phyloP scores from a whole-genome alignment of 2,888 invertebrate genomes.

The Drosophila seclusa region DNA sequence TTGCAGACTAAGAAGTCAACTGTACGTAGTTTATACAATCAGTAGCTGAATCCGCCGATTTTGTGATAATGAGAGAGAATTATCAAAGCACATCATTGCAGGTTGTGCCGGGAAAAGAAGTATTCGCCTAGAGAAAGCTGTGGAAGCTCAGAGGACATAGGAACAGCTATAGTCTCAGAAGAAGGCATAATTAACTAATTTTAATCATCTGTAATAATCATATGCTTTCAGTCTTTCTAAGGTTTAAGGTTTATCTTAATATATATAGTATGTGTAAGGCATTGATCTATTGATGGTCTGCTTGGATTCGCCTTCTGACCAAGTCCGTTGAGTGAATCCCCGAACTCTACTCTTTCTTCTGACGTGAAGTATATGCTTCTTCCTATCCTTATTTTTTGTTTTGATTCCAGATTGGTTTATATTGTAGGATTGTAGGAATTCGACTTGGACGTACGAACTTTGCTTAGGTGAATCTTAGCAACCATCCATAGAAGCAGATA shows the following conservation, averaged over 20 bases:
- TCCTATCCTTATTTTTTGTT: neutral
- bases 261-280: neutral
- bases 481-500: neutral
- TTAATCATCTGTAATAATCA: neutral
- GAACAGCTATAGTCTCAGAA: neutral
- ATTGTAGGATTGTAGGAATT: neutral
- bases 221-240: too few species aligned
- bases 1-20: neutral
- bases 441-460: neutral
- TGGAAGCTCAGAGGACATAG: neutral
- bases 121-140: accelerated
- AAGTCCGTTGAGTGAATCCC: neutral
- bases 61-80: neutral
- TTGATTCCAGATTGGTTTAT: neutral
- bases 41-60: neutral
- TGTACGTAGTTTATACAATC: neutral
- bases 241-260: too few species aligned
- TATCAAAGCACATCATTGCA: too few species aligned
- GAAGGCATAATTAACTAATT: accelerated
- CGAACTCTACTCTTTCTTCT: neutral
- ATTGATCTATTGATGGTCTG: neutral
- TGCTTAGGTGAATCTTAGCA: neutral
- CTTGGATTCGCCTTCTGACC: neutral
- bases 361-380: neutral
- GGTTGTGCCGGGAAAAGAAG: neutral